Evolutionary conservation across 2,113 vertebrate species (phyloP).

Genomic region (Thymallus thymallus): DNA sequence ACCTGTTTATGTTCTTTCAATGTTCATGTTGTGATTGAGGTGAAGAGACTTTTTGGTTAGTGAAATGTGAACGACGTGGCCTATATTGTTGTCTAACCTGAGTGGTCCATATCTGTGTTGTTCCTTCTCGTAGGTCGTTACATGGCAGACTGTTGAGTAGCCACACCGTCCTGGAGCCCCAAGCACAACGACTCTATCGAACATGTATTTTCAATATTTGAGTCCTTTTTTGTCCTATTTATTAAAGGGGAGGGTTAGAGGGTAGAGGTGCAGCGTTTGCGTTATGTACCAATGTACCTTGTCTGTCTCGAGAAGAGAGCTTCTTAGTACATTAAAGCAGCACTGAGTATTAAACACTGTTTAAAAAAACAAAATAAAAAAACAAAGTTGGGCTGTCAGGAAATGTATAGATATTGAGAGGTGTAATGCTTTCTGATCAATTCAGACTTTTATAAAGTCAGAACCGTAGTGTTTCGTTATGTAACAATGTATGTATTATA

Average conservation of each 20-base stretch:
- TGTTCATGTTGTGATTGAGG: no score
- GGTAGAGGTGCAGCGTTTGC: constrained; percentile 26
- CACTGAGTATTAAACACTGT: constrained; percentile 93
- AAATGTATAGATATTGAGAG: constrained; percentile 66
- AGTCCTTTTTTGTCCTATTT: constrained; percentile 24
- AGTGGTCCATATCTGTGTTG: constrained; percentile 16
- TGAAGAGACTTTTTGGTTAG: no score
- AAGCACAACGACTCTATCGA: constrained; percentile 49
- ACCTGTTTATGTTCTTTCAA: no score
- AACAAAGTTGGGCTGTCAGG: constrained; percentile 73
- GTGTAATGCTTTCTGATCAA: constrained; percentile 71
- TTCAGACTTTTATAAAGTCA: constrained; percentile 74
- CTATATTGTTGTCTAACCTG: neutral
- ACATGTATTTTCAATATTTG: constrained; percentile 31
- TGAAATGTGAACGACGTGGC: no score
- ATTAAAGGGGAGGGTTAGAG: constrained; percentile 22
- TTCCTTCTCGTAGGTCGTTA: constrained; percentile 86
- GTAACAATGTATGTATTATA: constrained; percentile 64
- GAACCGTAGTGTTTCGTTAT: constrained; percentile 47
- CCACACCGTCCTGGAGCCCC: constrained; percentile 42
- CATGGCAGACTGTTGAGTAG: constrained; percentile 92
- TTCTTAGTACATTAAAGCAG: constrained; percentile 80
- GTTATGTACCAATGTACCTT: constrained; percentile 55
- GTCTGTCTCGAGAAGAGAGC: constrained; percentile 59
- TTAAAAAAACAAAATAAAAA: constrained; percentile 61